phyloP scores from a whole-genome alignment of 2,888 invertebrate species.

The Agrotis ipsilon region DNA sequence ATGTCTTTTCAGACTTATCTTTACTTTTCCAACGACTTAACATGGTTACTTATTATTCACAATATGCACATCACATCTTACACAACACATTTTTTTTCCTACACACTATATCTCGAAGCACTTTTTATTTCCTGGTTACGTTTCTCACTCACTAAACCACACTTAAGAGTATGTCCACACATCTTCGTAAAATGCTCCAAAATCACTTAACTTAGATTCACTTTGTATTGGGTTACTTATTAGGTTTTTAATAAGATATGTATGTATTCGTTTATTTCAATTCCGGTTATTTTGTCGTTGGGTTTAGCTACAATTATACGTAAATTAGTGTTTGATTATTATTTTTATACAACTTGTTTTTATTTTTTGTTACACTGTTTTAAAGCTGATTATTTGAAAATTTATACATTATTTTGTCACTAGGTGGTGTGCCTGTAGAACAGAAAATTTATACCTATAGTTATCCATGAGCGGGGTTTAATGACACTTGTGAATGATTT shows the following conservation, averaged over 20 bases:
- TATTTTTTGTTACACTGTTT: slow-evolving; percentile 50
- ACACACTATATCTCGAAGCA: slow-evolving; percentile 22
- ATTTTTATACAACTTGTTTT: slow-evolving; percentile 16
- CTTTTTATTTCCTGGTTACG: slow-evolving; percentile 20
- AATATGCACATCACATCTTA: slow-evolving; percentile 58
- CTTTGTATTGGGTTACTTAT: slow-evolving; percentile 20
- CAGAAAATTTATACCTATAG: not conserved
- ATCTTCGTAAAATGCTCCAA: slow-evolving; percentile 53
- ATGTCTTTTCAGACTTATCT: slow-evolving; percentile 94
- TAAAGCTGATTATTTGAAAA: slow-evolving; percentile 54
- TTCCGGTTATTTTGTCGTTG: slow-evolving; percentile 44
- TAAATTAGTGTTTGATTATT: slow-evolving; percentile 19
- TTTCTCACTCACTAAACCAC: slow-evolving; percentile 28
- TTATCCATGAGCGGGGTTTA: not conserved
- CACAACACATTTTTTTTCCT: slow-evolving; percentile 52
- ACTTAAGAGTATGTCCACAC: slow-evolving; percentile 27
- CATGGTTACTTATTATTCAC: slow-evolving; percentile 87
- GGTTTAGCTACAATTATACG: slow-evolving; percentile 12
- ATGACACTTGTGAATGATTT: not conserved
- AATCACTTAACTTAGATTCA: slow-evolving; percentile 32
- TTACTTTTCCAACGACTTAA: slow-evolving; percentile 96
- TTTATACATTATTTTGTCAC: slow-evolving; percentile 23
- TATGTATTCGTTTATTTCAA: slow-evolving; percentile 56
- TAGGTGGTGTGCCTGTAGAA: slow-evolving; percentile 19
- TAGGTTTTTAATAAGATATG: slow-evolving; percentile 52